phyloP scores from a whole-genome alignment of 2,113 vertebrate genomes.

The Pogonocichla stellata region DNA sequence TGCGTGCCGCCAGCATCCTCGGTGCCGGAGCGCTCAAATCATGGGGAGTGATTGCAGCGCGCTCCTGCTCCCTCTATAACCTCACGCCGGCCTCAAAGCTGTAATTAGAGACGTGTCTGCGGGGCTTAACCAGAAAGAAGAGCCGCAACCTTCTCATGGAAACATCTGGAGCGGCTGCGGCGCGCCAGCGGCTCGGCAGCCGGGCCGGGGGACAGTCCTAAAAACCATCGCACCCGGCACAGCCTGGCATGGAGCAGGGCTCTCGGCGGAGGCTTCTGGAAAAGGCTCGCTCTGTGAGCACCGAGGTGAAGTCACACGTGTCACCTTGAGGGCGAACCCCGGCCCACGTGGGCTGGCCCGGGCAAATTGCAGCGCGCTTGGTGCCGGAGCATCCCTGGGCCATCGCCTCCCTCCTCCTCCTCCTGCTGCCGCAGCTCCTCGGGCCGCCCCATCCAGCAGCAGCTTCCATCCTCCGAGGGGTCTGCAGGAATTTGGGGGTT shows the following conservation, averaged over 20 bases:
- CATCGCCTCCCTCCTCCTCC: not conserved
- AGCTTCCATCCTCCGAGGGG: not conserved
- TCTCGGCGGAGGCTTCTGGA: fast-evolving
- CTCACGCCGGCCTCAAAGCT: slow-evolving; percentile 72
- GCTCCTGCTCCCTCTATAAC: slow-evolving; percentile 76
- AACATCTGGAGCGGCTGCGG: slow-evolving; percentile 45
- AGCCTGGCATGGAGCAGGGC: fast-evolving
- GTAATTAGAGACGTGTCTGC: slow-evolving; percentile 84
- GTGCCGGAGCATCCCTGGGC: not conserved
- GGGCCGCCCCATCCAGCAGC: fast-evolving
- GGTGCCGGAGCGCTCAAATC: not conserved
- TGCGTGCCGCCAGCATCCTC: slow-evolving; percentile 87
- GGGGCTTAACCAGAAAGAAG: slow-evolving; percentile 63
- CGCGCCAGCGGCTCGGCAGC: not conserved
- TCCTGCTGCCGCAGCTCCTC: not conserved
- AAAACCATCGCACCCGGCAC: fast-evolving
- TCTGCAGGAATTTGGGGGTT: not conserved
- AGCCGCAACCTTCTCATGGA: slow-evolving; percentile 65
- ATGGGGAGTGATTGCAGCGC: slow-evolving; percentile 41
- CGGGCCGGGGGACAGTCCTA: not conserved
- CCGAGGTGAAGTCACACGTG: not conserved
- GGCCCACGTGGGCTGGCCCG: not conserved
- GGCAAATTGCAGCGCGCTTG: not conserved
- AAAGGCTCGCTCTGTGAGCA: not conserved
- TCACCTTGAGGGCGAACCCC: not conserved